Base-by-base conservation (phyloP, 1,140 invertebrate genomes). In the Scaptodrosophila lebanonensis region DNA sequence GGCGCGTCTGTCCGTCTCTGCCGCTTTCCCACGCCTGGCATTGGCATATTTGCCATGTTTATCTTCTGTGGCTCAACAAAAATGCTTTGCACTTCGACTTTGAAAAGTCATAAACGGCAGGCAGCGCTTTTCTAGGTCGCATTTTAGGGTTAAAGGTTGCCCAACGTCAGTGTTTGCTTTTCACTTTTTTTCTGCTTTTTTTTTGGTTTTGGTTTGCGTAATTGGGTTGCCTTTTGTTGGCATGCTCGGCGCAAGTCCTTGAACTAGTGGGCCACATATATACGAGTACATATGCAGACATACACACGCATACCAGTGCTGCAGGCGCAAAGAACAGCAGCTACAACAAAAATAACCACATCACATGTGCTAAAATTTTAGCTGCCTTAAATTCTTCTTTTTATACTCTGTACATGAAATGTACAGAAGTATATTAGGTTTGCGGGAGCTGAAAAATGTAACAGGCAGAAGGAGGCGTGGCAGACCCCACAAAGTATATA, bases 11-110 rank as follows among this genome's bases (percentile, higher is more conserved):
- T 62, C 25, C 33, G 13, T 39, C 29, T 9, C 15, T 25, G 27
- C n/a, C 9, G 2, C 35, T 35, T 8, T 38, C 25, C 25, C 16
- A 17, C 17, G 30, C 43, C 54, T 76, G 71, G 61, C 71, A 76
- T 75, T 73, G 70, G 70, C 70, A 73, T 60, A 65, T 65, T 65
- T 65, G 13, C 8, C 40, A 54, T 76, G 72, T 76, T 77, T 77
- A 71, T 76, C 63, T 76, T 77, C 40, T 66, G 63, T 56, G 66
- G 66, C 69, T 75, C 59, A 75, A 76, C 65, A 72, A 77, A 66
- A 79, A 79, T 65, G 64, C 68, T 68, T 50, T 68, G 58, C 68
- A 79, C 73, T 63, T 66, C 58, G 72, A 76, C 73, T 77, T 77
- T 77, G 73, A 60, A 44, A 35, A 60, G 40, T 33, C 11, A 36